These are phyloP conservation scores for Elanus axillaris DNA, from an alignment of 2,113 vertebrate species.

Conservation along the genomic window DNA sequence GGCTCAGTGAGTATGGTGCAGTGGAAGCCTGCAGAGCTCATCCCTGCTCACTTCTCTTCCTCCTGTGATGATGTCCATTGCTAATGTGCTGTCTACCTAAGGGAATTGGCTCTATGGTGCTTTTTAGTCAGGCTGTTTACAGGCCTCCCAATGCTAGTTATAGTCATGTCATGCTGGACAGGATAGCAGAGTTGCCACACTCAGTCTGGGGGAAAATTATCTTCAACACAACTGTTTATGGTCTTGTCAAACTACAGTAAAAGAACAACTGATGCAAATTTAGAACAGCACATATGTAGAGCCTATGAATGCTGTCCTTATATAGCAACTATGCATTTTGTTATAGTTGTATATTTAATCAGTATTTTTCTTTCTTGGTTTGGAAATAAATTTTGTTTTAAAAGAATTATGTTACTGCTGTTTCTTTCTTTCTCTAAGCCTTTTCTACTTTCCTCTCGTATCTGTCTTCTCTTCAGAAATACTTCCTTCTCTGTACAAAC, in stretches of 20 bases:
- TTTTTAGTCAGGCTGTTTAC: neutral
- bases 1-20: accelerated
- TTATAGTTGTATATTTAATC: neutral
- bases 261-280: neutral
- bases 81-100: neutral
- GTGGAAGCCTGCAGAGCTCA: neutral
- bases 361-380: neutral
- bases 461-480: neutral
- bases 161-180: neutral
- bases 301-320: neutral
- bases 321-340: neutral
- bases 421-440: neutral
- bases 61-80: neutral
- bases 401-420: neutral
- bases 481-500: neutral
- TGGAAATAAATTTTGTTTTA: neutral
- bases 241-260: neutral
- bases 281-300: neutral
- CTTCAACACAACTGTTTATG: neutral
- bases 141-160: neutral
- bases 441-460: neutral
- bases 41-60: neutral
- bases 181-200: neutral
- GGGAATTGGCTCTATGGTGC: accelerated
- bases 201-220: neutral